Percentiles rank a stretch among this genome's conserved stretches.
These are phyloP conservation scores for Sander vitreus DNA, from an alignment of 2,113 vertebrate species.

Conservation along the genomic window DNA sequence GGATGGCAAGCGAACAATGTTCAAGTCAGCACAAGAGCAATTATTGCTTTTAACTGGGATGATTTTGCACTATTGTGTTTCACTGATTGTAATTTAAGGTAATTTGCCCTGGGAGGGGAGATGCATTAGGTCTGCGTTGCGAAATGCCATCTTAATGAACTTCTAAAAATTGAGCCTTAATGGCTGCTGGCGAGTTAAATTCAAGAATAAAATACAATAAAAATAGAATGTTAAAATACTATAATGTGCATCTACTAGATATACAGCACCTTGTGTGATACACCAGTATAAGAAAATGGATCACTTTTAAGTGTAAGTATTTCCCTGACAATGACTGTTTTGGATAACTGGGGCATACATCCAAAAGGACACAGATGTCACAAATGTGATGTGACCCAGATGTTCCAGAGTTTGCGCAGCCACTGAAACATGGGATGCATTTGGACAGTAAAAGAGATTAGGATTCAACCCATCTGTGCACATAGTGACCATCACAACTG, in stretches of 20 bases:
- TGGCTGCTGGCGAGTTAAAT: neutral
- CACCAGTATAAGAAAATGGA: conserved; percentile 15
- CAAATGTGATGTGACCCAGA: conserved; percentile 71
- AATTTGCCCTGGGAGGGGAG: conserved; percentile 42
- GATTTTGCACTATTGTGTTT: conserved; percentile 41
- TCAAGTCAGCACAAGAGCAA: conserved; percentile 38
- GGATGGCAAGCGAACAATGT: neutral
- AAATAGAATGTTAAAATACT: neutral
- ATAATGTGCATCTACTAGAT: neutral
- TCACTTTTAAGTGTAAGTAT: conserved; percentile 14
- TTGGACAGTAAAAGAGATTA: conserved; percentile 71
- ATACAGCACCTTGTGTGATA: neutral
- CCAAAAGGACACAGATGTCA: conserved; percentile 76
- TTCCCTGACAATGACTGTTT: conserved; percentile 36
- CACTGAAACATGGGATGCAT: conserved; percentile 62
- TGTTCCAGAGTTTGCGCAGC: conserved; percentile 63
- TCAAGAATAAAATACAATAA: neutral
- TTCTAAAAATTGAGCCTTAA: neutral
- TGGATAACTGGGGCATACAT: conserved; percentile 50
- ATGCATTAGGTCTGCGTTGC: conserved; percentile 14
- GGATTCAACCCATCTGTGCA: conserved; percentile 72
- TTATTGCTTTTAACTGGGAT: conserved; percentile 52
- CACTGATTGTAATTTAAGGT: conserved; percentile 45
- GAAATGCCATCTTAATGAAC: conserved; percentile 47
- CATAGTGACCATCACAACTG: conserved; percentile 48